Evolutionary conservation across 2,113 vertebrate genomes (phyloP), one percentile per base, ranked within the genome.

Genomic region (Danionella cerebrum): DNA sequence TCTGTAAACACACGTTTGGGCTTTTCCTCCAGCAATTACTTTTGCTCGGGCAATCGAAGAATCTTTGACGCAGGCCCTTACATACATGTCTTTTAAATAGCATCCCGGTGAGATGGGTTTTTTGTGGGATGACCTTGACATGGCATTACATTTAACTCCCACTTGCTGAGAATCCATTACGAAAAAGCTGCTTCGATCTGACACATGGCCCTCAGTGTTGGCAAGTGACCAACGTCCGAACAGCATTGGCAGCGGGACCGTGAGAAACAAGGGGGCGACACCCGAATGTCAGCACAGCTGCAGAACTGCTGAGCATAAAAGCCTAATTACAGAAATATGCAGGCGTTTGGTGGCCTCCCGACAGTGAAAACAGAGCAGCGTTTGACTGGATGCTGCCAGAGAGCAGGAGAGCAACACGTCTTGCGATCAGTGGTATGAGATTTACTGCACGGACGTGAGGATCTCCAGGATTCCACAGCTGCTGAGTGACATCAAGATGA

Each of bases 271-370:
- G 89, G 91, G 91, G 92, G 90, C 90, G 88, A 92, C 87, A 89
- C 87, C 86, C 89, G 76, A 87, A 91, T 91, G 91, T 92, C 91
- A 91, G 90, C 90, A 90, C 92, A 92, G 93, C 92, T 93, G 92
- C 91, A 87, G 83, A 90, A 91, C 85, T 88, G 89, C 89, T 90
- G 85, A 91, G 89, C 90, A 89, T 84, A 89, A 89, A 89, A 83
- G 88, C 86, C 88, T 91, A 90, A 95, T 94, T 91, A 90, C 86
- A 89, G 88, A 93, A 93, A 90, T 90, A 92, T 93, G 91, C 81
- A 86, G 84, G 87, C 86, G n/a, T n/a, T n/a, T n/a, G 16, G 76
- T 86, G 89, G 88, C 89, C 82, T 85, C 86, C 79, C 82, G 71
- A 79, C 84, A 86, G 78, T 81, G 87, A 85, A 91, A 90, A 92